Conservation (phyloP, 2,888 invertebrate species). For the Argynnis bischoffii region DNA sequence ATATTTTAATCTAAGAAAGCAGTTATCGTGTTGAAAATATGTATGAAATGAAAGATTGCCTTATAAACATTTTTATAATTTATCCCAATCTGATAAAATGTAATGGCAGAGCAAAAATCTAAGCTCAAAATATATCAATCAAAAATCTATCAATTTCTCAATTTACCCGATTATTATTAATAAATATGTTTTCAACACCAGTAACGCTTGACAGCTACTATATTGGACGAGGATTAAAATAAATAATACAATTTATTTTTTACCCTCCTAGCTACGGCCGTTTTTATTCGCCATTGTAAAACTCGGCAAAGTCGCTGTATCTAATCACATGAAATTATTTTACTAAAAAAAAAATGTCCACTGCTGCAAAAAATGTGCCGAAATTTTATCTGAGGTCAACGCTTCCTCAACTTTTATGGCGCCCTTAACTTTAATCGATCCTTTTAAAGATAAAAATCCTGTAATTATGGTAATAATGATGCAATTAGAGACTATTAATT, state of each 20-base stretch:
- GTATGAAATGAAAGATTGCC: too few relatives aligned
- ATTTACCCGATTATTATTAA: too few relatives aligned
- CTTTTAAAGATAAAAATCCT: slow-evolving; percentile 35
- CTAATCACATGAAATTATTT: slow-evolving; percentile 42
- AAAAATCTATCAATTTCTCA: too few relatives aligned
- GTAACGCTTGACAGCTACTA: not conserved
- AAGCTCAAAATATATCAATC: too few relatives aligned
- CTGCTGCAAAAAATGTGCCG: slow-evolving; percentile 30
- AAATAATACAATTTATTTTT: slow-evolving; percentile 33
- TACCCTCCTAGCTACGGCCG: slow-evolving; percentile 13
- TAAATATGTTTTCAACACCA: not conserved
- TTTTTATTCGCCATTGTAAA: slow-evolving; percentile 28
- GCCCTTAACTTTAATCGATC: slow-evolving; percentile 34
- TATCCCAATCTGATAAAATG: too few relatives aligned
- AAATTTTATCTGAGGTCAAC: slow-evolving; percentile 32
- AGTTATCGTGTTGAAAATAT: too few relatives aligned
- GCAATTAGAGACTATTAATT: slow-evolving; percentile 30
- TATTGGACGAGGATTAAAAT: slow-evolving; percentile 12
- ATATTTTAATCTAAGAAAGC: too few relatives aligned
- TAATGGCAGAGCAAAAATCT: too few relatives aligned
- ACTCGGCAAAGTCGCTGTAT: slow-evolving; percentile 28
- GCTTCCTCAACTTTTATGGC: slow-evolving; percentile 33
- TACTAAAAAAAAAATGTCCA: slow-evolving; percentile 36
- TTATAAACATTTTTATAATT: too few relatives aligned
- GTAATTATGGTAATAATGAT: slow-evolving; percentile 35